Evolutionary conservation across 2,113 vertebrate species (phyloP), one percentile per base, ranked within the genome.

Genomic region (Empidonax traillii): DNA sequence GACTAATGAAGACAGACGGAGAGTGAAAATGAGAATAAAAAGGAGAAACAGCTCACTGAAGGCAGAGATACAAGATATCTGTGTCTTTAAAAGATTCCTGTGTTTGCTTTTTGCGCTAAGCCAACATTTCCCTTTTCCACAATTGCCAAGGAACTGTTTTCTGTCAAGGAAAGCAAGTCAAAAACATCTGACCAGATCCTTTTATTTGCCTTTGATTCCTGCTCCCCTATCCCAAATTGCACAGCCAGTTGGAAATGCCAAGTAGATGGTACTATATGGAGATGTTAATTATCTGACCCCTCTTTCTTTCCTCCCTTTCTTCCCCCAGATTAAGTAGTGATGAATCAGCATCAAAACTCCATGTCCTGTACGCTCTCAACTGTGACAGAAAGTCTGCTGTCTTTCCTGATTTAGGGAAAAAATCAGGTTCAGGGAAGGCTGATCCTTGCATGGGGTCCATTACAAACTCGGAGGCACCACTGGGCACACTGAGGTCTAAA

Each of bases 1-100:
- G 95, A 89, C 96, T 97, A 97, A 97, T 97, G 97, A 97, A 97
- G 97, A 97, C 90, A 94, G 97, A 97, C 96, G 14, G 97, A 97
- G 95, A 96, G 95, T 94, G 95, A 97, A 97, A 97, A 95, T 94
- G 89, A 93, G 92, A 97, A 94, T 90, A 94, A 96, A 97, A 94
- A 87, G 71, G 88, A 93, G 85, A 93, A 95, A 90, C 72, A 66
- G 74, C 67, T 91, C 67, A 75, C 79, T 93, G 85, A 94, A 93
- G 65, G 85, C 62, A 87, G 49, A 95, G 93, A 58, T 89, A 66
- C 73, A 56, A 92, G 83, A 83, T 93, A 93, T 67, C 51, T 85
- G 56, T 37, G 52, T 67, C 88, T 95, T 95, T 91, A 92, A 94
- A 96, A 94, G 87, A 85, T 86, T 76, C 74, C 72, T 73, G 33